Evolutionary conservation across 2,888 invertebrate genomes (phyloP).

Genomic region (Spodoptera picta): DNA sequence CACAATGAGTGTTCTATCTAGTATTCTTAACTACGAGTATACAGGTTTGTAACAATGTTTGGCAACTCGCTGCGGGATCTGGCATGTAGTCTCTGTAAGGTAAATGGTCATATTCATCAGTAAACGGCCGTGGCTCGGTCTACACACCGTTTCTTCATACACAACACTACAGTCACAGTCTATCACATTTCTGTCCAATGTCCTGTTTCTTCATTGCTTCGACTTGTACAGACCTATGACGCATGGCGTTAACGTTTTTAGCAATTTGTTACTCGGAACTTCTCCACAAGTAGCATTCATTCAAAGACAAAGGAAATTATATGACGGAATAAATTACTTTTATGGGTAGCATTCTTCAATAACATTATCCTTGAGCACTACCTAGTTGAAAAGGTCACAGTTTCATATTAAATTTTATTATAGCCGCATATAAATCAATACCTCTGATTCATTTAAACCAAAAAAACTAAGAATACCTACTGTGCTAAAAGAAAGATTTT

Average conservation of each 20-base stretch:
- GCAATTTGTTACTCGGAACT: slow-evolving; percentile 18
- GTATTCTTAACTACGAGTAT: slow-evolving; percentile 55
- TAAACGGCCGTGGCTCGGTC: slow-evolving; percentile 58
- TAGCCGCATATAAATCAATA: slow-evolving; percentile 3
- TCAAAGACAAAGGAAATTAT: slow-evolving; percentile 36
- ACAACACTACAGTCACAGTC: slow-evolving; percentile 67
- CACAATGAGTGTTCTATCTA: slow-evolving; percentile 43
- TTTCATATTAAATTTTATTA: slow-evolving; percentile 19
- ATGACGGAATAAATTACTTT: slow-evolving; percentile 27
- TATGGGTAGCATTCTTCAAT: slow-evolving; percentile 25
- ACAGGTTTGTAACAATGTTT: slow-evolving; percentile 68
- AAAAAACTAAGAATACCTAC: slow-evolving; percentile 1
- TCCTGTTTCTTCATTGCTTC: slow-evolving; percentile 54
- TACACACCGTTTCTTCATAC: slow-evolving; percentile 71
- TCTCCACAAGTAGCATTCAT: slow-evolving; percentile 30
- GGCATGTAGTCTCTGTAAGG: slow-evolving; percentile 79
- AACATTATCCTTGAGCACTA: slow-evolving; percentile 32
- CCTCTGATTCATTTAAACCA: slow-evolving; percentile 5
- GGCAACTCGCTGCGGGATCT: slow-evolving; percentile 76
- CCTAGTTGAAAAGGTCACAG: slow-evolving; percentile 33
- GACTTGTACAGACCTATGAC: slow-evolving; percentile 34
- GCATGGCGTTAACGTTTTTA: slow-evolving; percentile 24
- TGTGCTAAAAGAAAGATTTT: background rate
- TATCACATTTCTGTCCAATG: slow-evolving; percentile 62
- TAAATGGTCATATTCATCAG: slow-evolving; percentile 84